These are phyloP conservation scores for Bradysia coprophila DNA, from an alignment of 1,140 invertebrate species.

Conservation along the genomic window DNA sequence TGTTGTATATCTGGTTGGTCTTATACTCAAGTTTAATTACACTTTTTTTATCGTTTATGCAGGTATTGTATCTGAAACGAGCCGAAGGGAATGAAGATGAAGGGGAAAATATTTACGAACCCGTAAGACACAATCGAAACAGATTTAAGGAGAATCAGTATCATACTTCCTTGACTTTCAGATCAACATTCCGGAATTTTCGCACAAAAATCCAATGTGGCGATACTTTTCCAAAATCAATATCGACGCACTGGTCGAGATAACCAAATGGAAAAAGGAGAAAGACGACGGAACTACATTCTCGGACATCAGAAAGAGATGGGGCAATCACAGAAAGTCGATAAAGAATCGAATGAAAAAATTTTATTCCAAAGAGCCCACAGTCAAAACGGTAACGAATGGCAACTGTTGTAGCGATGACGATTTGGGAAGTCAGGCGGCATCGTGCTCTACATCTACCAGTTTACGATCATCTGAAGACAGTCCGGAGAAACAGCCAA, in stretches of 20 bases:
- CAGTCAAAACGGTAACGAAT: background rate
- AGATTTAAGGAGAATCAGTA: background rate
- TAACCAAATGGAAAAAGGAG: background rate
- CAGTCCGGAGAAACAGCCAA: background rate
- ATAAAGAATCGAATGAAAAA: conserved; percentile 1
- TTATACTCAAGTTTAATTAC: too few species aligned
- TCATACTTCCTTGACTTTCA: background rate
- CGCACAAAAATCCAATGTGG: background rate
- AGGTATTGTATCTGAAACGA: conserved; percentile 1
- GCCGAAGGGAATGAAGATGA: conserved; percentile 2
- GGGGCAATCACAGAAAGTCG: background rate
- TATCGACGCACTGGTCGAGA: background rate
- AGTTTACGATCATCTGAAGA: background rate
- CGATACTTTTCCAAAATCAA: conserved; percentile 1
- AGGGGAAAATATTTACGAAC: conserved; percentile 8
- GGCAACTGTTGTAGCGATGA: background rate
- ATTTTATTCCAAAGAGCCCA: background rate
- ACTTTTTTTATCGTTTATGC: too few species aligned
- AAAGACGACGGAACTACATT: background rate
- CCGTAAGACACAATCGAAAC: conserved; percentile 1
- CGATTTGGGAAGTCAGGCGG: background rate
- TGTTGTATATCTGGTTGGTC: too few species aligned
- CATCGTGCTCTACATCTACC: background rate
- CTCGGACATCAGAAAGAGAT: background rate
- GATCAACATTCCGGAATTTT: background rate